Evolutionary conservation across 2,888 invertebrate species (phyloP).

Genomic region (Corythucha ciliata): DNA sequence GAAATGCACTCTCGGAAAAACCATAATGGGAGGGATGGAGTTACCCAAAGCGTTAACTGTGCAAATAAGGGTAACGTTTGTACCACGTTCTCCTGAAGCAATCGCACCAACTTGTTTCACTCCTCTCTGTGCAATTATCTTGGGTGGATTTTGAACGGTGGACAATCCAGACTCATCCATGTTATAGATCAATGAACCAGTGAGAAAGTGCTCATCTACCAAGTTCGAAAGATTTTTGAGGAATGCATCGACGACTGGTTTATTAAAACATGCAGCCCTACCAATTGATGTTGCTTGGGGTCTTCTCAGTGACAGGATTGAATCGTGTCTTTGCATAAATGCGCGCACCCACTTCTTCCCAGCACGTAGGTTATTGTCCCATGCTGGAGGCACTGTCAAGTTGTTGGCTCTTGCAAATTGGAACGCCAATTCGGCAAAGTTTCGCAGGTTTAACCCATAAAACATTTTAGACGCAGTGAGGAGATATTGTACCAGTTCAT

Average conservation of each 20-base stretch:
- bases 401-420: too few species aligned
- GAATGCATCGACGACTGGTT: too few species aligned
- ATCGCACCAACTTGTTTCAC: background rate
- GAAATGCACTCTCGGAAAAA: conserved; percentile 35
- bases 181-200: conserved; percentile 31
- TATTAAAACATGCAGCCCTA: conserved; percentile 22
- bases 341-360: too few species aligned
- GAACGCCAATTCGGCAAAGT: background rate
- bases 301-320: too few species aligned
- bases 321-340: too few species aligned
- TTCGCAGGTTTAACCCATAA: background rate
- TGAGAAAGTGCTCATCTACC: conserved; percentile 7
- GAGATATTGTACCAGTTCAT: background rate
- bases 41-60: conserved; percentile 31
- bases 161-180: conserved; percentile 34
- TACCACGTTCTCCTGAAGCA: conserved; percentile 33
- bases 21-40: conserved; percentile 34
- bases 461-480: background rate
- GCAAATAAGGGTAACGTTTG: conserved; percentile 29
- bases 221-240: conserved; percentile 22
- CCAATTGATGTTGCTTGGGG: too few species aligned
- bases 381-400: too few species aligned
- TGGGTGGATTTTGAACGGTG: conserved; percentile 33
- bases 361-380: background rate
- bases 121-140: conserved; percentile 30